Conservation (phyloP, 37 sponge, comb jelly and placozoan species). For the Aphrocallistes beatrix region DNA sequence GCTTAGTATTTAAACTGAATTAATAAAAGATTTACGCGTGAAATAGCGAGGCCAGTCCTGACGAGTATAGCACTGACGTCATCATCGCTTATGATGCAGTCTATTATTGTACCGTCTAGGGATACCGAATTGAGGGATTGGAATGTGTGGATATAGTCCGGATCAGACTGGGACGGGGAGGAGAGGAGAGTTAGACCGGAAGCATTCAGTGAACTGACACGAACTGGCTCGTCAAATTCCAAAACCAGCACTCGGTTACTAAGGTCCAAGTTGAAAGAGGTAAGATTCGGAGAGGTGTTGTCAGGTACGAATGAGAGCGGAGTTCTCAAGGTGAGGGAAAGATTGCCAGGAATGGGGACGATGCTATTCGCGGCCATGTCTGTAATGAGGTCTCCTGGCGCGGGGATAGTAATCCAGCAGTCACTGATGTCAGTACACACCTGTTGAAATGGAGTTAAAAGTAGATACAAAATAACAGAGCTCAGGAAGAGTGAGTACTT, state of each 20-base stretch:
- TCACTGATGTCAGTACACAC: slow-evolving; percentile 15
- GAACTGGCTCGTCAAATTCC: neutral
- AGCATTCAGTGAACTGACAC: neutral
- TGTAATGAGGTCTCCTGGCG: neutral
- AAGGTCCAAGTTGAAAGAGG: neutral
- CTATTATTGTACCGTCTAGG: neutral
- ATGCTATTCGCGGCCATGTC: neutral
- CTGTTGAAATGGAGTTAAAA: neutral
- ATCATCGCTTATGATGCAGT: slow-evolving; percentile 5
- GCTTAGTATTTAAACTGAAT: neutral
- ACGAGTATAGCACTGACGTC: slow-evolving; percentile 17
- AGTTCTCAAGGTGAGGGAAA: neutral
- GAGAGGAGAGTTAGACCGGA: neutral
- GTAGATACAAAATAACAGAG: neutral
- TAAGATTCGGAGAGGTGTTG: neutral
- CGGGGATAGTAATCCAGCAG: slow-evolving; percentile 1
- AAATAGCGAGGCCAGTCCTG: neutral
- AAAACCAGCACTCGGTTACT: neutral
- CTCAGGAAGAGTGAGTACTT: neutral
- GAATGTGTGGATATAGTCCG: neutral
- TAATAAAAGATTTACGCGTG: neutral
- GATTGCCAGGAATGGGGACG: neutral
- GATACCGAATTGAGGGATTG: slow-evolving; percentile 1
- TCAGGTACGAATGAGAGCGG: neutral
- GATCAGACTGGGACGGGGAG: neutral